A percentile compares a stretch with the other conserved stretches of the same genome.
These are phyloP conservation scores for Patiria pectinifera DNA, from an alignment of 53 echinoderm and acorn worm species.

Conservation along the genomic window DNA sequence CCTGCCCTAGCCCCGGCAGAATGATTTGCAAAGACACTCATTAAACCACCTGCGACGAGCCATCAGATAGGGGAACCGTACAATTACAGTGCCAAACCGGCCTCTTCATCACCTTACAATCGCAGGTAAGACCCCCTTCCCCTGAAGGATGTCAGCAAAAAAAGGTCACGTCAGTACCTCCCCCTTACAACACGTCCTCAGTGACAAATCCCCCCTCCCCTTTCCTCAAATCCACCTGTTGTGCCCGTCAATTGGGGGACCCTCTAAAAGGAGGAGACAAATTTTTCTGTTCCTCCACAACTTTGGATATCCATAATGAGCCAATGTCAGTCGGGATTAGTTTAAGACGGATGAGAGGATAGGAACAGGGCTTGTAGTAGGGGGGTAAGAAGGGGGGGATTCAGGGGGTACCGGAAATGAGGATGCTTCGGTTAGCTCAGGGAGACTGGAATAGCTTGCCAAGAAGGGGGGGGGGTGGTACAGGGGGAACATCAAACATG, in stretches of 20 bases:
- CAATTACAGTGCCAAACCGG: slow-evolving; percentile 47
- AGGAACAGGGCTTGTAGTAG: slow-evolving; percentile 6
- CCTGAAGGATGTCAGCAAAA: slow-evolving; percentile 34
- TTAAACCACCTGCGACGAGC: slow-evolving; percentile 42
- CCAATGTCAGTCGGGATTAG: slow-evolving; percentile 52
- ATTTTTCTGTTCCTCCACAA: slow-evolving; percentile 57
- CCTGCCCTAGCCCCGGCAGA: neutral
- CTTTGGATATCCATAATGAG: slow-evolving; percentile 60
- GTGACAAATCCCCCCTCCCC: neutral
- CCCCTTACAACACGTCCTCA: neutral
- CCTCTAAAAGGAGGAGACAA: slow-evolving; percentile 48
- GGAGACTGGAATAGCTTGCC: slow-evolving; percentile 44
- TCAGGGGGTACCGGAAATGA: slow-evolving; percentile 17
- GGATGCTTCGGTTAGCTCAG: slow-evolving; percentile 52
- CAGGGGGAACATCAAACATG: slow-evolving; percentile 39
- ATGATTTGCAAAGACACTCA: slow-evolving; percentile 59
- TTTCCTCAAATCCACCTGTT: slow-evolving; percentile 30
- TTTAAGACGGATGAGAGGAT: slow-evolving; percentile 16
- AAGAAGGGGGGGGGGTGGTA: neutral
- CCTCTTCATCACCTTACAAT: slow-evolving; percentile 56
- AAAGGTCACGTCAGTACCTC: slow-evolving; percentile 55
- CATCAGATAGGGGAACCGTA: slow-evolving; percentile 56
- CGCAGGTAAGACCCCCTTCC: slow-evolving; percentile 62
- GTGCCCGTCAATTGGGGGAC: slow-evolving; percentile 11
- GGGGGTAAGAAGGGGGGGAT: neutral